Percentiles rank a stretch among this genome's conserved stretches.
Evolutionary conservation across 2,113 vertebrate species (phyloP).

Genomic region (Pithys albifrons): DNA sequence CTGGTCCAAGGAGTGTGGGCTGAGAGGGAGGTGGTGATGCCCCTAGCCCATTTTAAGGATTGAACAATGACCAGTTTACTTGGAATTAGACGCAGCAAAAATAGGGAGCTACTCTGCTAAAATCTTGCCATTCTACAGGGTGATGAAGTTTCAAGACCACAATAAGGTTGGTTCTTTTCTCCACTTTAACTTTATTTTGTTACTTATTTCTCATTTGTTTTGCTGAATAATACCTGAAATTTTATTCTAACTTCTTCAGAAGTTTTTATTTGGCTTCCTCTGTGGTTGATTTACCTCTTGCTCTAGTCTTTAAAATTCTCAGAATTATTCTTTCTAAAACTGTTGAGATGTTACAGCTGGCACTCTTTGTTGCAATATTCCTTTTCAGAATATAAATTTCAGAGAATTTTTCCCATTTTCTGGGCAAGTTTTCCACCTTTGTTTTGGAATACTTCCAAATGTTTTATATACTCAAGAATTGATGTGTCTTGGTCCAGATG

Average conservation of each 20-base stretch:
- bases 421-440: not conserved
- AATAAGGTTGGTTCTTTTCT: not conserved
- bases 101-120: not conserved
- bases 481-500: not conserved
- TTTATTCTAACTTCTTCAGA: not conserved
- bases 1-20: accelerated
- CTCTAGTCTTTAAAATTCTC: not conserved
- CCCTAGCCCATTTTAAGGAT: not conserved
- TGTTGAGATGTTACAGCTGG: not conserved
- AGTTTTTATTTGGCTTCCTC: not conserved
- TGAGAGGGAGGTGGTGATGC: not conserved
- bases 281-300: not conserved
- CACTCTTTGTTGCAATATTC: not conserved
- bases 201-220: not conserved
- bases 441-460: not conserved
- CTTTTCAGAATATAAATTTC: not conserved
- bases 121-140: accelerated
- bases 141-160: not conserved
- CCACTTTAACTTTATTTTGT: not conserved
- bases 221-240: not conserved
- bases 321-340: not conserved
- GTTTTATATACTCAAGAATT: not conserved
- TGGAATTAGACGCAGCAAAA: not conserved
- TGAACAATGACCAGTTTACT: not conserved
- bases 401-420: not conserved